Conservation (phyloP, 2,797 vertebrate genomes). For the Thripadectes ignobilis region DNA sequence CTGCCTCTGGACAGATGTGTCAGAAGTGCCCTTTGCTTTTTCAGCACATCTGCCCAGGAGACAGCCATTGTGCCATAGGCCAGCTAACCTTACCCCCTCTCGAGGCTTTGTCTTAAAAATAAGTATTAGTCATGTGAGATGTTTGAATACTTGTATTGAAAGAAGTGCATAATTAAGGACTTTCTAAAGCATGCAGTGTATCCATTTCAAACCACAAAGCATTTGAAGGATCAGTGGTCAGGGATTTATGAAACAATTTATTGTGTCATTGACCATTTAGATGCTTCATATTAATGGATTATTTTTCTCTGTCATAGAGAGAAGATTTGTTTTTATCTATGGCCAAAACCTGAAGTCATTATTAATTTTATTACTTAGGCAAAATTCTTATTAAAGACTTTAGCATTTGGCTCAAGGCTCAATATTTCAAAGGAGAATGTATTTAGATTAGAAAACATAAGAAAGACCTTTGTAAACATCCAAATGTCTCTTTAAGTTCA, state of each 20-base stretch:
- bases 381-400: constrained; percentile 19
- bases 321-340: constrained; percentile 6
- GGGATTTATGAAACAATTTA: background rate
- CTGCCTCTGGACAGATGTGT: background rate
- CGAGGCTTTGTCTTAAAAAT: background rate
- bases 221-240: background rate
- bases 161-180: background rate
- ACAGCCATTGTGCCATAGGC: accelerated
- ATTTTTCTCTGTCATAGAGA: background rate
- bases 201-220: background rate
- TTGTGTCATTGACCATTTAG: background rate
- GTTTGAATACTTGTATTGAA: background rate
- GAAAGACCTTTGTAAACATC: background rate
- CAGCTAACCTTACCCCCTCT: background rate
- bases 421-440: background rate
- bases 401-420: background rate
- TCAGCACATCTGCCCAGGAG: background rate
- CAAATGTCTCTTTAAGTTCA: background rate
- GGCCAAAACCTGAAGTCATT: constrained; percentile 15
- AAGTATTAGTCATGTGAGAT: background rate
- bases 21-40: background rate
- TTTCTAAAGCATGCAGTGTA: background rate
- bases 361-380: background rate
- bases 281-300: background rate
- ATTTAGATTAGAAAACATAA: constrained; percentile 22